A percentile compares a stretch with the other conserved stretches of the same genome.
Conservation (phyloP, 2,797 vertebrate species). For the Melanotaenia nigrans region DNA sequence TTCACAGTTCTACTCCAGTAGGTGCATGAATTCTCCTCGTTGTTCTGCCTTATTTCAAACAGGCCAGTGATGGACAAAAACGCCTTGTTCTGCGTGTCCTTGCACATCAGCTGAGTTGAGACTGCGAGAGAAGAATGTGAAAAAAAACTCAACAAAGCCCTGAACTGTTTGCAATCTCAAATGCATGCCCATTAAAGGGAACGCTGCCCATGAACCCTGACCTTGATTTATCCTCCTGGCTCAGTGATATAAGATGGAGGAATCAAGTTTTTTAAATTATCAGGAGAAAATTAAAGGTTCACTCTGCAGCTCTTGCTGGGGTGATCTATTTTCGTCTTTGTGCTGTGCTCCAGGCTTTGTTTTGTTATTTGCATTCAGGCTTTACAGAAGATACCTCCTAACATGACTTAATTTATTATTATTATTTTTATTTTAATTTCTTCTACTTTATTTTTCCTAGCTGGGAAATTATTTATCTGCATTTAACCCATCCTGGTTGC, state of each 20-base stretch:
- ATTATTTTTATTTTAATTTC: constrained; percentile 15
- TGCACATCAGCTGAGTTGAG: constrained; percentile 55
- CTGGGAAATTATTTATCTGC: too few species aligned
- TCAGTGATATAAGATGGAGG: constrained; percentile 1
- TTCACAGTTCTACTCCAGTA: constrained; percentile 17
- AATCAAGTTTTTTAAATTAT: constrained; percentile 9
- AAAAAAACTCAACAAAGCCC: constrained; percentile 67
- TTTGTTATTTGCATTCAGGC: constrained; percentile 12
- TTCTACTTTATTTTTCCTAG: too few species aligned
- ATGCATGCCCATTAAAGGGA: constrained; percentile 46
- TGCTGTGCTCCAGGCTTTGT: constrained; percentile 28
- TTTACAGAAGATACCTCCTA: constrained; percentile 21
- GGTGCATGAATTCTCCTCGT: constrained; percentile 37
- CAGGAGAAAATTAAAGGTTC: neutral
- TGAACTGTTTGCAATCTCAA: constrained; percentile 53
- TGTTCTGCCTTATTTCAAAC: constrained; percentile 61
- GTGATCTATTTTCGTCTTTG: constrained; percentile 26
- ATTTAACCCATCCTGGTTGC: too few species aligned
- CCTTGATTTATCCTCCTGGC: constrained; percentile 24
- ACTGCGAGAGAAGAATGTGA: constrained; percentile 22
- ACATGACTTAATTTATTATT: constrained; percentile 26
- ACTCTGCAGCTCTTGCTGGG: neutral
- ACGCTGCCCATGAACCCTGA: constrained; percentile 50
- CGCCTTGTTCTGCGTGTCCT: constrained; percentile 59
- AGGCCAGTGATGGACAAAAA: constrained; percentile 61